Conservation (phyloP, 2,797 vertebrate genomes). For the Botia almorhae region DNA sequence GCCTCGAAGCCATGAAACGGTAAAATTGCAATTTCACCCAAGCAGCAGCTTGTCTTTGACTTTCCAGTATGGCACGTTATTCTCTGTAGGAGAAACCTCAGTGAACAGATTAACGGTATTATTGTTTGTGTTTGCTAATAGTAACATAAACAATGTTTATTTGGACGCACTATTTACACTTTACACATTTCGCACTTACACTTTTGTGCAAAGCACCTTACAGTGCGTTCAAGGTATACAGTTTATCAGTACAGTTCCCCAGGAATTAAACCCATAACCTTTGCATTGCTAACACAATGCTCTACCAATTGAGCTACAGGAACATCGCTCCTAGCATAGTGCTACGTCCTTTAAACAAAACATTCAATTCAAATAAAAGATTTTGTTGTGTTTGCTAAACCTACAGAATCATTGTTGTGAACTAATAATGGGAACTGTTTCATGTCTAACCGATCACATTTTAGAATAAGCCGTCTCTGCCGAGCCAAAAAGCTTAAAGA, state of each 20-base stretch:
- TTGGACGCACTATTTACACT: too few relatives aligned
- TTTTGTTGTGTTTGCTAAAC: background rate
- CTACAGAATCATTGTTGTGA: background rate
- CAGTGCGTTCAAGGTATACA: too few relatives aligned
- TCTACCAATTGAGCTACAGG: too few relatives aligned
- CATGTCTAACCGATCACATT: conserved; percentile 4
- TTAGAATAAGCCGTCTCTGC: conserved; percentile 78
- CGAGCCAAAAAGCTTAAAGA: conserved; percentile 71
- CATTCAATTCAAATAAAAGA: background rate
- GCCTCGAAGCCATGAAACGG: conserved; percentile 83
- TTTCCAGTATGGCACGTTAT: background rate
- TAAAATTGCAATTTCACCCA: conserved; percentile 56
- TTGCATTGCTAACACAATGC: too few relatives aligned
- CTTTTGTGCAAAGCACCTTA: too few relatives aligned
- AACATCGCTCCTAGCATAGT: too few relatives aligned
- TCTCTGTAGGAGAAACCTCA: background rate
- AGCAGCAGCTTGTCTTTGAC: conserved; percentile 1
- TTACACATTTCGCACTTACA: too few relatives aligned
- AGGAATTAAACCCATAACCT: background rate
- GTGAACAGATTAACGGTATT: too few relatives aligned
- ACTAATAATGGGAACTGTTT: background rate
- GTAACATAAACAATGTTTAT: too few relatives aligned
- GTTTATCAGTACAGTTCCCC: too few relatives aligned
- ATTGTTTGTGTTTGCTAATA: too few relatives aligned
- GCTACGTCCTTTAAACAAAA: too few relatives aligned